phyloP scores from a whole-genome alignment of 2,888 invertebrate species.

The Homarus gammarus region DNA sequence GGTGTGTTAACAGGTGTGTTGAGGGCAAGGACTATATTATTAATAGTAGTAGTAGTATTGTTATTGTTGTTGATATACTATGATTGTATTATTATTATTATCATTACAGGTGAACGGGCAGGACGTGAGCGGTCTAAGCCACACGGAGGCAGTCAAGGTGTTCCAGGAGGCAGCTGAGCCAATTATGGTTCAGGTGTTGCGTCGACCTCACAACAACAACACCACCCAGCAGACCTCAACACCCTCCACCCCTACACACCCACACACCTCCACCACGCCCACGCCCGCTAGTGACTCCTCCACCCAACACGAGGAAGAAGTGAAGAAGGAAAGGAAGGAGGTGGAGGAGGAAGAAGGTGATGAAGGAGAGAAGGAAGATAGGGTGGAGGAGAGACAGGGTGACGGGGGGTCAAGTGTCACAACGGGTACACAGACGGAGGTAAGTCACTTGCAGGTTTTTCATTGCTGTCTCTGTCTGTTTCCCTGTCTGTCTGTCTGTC shows the following conservation, averaged over 20 bases:
- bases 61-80: too few species aligned
- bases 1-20: background rate
- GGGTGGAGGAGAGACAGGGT: background rate
- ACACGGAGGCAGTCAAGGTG: constrained; percentile 73
- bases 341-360: background rate
- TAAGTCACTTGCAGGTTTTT: background rate
- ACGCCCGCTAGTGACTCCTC: background rate
- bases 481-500: constrained; percentile 11
- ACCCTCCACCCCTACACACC: constrained; percentile 2
- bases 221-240: constrained; percentile 17
- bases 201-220: constrained; percentile 59
- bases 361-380: background rate
- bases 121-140: constrained; percentile 74
- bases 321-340: background rate
- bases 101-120: constrained; percentile 75
- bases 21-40: too few species aligned
- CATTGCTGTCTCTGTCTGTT: constrained; percentile 4
- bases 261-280: background rate
- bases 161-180: constrained; percentile 76
- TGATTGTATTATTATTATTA: too few species aligned
- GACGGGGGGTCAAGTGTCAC: constrained; percentile 4
- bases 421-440: constrained; percentile 60
- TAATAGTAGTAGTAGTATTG: too few species aligned
- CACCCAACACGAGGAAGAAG: constrained; percentile 8
- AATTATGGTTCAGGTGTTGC: constrained; percentile 75